phyloP scores from a whole-genome alignment of 1,140 invertebrate genomes.

The Neuroterus valhalla region DNA sequence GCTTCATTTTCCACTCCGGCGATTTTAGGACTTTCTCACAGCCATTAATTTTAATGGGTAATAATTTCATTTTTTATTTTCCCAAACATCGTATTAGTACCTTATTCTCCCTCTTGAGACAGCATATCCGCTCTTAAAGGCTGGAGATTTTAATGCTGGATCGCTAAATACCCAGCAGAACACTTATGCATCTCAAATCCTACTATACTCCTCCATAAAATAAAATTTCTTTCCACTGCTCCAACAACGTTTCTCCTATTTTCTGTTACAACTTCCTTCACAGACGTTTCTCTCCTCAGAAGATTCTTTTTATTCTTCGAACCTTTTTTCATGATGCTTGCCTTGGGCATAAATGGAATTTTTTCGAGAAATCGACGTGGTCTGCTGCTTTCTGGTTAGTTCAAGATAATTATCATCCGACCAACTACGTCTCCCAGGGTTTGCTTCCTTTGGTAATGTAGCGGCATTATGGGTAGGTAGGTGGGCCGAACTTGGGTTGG shows the following conservation, averaged over 20 bases:
- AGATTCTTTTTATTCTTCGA: background rate
- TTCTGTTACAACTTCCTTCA: background rate
- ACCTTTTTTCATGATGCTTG: background rate
- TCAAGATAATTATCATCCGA: slow-evolving; percentile 55
- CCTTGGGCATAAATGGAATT: background rate
- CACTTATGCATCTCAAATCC: background rate
- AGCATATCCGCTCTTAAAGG: background rate
- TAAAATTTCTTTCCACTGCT: background rate
- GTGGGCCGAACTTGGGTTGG: slow-evolving; percentile 53
- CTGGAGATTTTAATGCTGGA: slow-evolving; percentile 15
- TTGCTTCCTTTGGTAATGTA: slow-evolving; percentile 50
- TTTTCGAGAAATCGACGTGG: background rate
- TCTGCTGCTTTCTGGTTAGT: background rate
- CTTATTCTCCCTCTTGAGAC: background rate
- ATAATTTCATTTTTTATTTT: no score
- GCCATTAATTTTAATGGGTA: no score
- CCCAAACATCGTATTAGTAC: background rate
- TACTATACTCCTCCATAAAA: background rate
- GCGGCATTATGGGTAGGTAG: slow-evolving; percentile 58
- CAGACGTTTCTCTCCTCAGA: background rate
- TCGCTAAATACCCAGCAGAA: slow-evolving; percentile 2
- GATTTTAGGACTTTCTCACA: no score
- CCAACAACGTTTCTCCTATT: background rate
- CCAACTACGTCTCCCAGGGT: slow-evolving; percentile 37
- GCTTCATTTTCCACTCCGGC: no score